These are phyloP conservation scores for Cochlearius cochlearius DNA, from an alignment of 2,113 vertebrate genomes.

Conservation along the genomic window DNA sequence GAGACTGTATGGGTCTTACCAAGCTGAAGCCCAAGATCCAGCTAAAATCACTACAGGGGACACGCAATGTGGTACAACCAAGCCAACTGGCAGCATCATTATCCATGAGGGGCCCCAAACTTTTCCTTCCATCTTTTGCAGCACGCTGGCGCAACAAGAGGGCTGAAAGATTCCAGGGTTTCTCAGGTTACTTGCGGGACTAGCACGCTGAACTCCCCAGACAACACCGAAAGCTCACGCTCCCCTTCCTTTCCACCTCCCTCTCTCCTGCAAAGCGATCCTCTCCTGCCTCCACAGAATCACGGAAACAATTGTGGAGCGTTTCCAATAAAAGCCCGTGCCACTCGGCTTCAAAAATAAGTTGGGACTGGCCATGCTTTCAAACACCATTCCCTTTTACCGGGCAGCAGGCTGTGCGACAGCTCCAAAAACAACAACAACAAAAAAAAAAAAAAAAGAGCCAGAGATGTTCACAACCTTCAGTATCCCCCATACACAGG, in stretches of 20 bases:
- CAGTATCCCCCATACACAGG: neutral
- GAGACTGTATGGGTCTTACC: neutral
- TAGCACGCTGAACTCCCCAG: neutral
- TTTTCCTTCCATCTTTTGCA: neutral
- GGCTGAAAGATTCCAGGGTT: neutral
- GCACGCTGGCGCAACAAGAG: neutral
- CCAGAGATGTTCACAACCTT: neutral
- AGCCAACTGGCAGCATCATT: neutral
- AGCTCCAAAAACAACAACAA: neutral
- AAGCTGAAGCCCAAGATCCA: neutral
- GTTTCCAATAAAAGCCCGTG: fast-evolving
- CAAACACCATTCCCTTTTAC: neutral
- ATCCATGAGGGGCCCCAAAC: neutral
- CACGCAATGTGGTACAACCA: neutral
- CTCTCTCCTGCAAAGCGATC: neutral
- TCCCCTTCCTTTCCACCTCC: neutral
- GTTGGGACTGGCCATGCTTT: neutral
- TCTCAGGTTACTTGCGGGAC: neutral
- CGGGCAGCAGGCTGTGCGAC: neutral
- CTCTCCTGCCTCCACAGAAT: neutral
- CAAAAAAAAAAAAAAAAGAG: neutral
- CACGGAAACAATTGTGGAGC: fast-evolving
- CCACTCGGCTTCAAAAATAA: neutral
- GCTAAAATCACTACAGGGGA: neutral
- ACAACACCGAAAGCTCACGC: neutral